Conservation (phyloP, 2,888 invertebrate genomes). For the Theretra japonica region DNA sequence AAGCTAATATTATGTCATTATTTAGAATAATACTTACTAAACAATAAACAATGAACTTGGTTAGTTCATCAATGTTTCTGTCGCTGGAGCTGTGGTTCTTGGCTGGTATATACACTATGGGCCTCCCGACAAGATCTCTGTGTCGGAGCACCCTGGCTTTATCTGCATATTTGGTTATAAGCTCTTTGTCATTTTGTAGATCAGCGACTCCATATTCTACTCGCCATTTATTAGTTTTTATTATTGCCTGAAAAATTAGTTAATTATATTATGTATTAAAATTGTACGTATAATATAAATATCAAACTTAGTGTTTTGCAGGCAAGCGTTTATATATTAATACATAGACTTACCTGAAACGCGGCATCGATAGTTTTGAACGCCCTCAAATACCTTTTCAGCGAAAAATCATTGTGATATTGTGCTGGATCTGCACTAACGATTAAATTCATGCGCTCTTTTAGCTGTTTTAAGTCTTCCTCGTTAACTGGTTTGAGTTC, state of each 20-base stretch:
- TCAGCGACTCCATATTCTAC: constrained; percentile 88
- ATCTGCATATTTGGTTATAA: constrained; percentile 84
- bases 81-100: constrained; percentile 90
- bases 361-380: constrained; percentile 90
- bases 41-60: constrained; percentile 91
- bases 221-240: constrained; percentile 93
- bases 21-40: constrained; percentile 79
- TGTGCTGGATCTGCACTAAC: constrained; percentile 89
- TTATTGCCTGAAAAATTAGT: constrained; percentile 84
- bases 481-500: constrained; percentile 84
- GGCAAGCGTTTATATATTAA: neutral
- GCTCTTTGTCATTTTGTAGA: constrained; percentile 80
- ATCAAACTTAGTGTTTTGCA: no score
- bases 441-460: constrained; percentile 89
- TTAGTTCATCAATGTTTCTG: constrained; percentile 90
- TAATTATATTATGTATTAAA: neutral
- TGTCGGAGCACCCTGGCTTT: constrained; percentile 89
- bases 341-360: constrained; percentile 85
- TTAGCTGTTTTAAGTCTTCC: constrained; percentile 87
- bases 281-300: no score
- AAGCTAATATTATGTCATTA: no score
- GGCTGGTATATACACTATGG: constrained; percentile 91
- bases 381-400: constrained; percentile 89
- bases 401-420: constrained; percentile 90
- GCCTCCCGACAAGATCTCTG: constrained; percentile 89